Percentiles rank a stretch among this genome's conserved stretches.
These are phyloP conservation scores for Amblyraja radiata DNA, from an alignment of 2,797 vertebrate genomes.

Conservation along the genomic window DNA sequence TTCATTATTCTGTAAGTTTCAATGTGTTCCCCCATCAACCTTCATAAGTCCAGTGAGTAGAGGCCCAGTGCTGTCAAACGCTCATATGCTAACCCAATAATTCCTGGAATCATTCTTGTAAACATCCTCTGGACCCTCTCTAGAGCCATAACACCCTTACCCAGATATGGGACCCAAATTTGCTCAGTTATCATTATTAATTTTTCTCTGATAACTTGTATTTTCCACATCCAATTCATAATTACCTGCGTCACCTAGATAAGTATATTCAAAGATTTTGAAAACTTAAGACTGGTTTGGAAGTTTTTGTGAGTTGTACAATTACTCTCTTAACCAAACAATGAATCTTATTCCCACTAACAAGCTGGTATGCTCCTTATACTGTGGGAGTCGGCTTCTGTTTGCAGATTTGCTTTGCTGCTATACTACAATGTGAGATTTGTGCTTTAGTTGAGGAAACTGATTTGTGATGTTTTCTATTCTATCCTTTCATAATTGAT, in stretches of 20 bases:
- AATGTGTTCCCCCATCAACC: too few relatives aligned
- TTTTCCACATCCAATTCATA: neutral
- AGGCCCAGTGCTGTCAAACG: too few relatives aligned
- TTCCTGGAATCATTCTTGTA: too few relatives aligned
- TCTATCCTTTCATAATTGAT: neutral
- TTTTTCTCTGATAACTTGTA: neutral
- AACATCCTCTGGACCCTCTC: too few relatives aligned
- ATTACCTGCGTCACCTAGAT: neutral
- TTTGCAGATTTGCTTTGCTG: neutral
- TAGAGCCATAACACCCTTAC: too few relatives aligned
- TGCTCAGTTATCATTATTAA: neutral
- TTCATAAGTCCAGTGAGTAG: too few relatives aligned
- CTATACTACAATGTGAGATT: neutral
- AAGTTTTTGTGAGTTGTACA: neutral
- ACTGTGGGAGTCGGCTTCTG: neutral
- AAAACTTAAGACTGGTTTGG: neutral
- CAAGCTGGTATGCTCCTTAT: neutral
- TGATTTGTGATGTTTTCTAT: neutral
- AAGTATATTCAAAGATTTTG: neutral
- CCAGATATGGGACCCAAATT: too few relatives aligned
- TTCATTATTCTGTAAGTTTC: too few relatives aligned
- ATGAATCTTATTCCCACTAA: neutral
- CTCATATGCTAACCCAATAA: too few relatives aligned
- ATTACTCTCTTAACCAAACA: neutral
- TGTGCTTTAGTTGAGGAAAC: neutral